Evolutionary conservation across 1,140 invertebrate genomes (phyloP), one percentile per base, ranked within the genome.

Genomic region (Potamilus streckersoni): DNA sequence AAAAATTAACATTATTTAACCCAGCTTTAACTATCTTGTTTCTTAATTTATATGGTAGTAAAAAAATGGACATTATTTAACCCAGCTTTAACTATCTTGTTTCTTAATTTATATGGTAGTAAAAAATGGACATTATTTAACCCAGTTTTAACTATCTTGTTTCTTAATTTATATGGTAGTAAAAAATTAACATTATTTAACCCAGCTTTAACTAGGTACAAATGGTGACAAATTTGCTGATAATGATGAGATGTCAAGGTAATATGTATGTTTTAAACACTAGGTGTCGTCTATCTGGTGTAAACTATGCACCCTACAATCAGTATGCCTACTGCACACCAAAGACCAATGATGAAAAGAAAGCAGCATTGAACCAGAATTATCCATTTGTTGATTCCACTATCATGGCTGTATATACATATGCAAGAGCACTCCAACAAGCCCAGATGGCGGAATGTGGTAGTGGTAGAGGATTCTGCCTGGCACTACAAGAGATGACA

Each of bases 361-460:
- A 20, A 12, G 59, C 74, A 49, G 71, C 71, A 2, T 61, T 71
- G 56, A n/a, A 73, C 57, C 68, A 84, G 83, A 69, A 76, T 74
- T 67, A 60, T 38, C 55, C 75, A 0, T 83, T 73, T 61, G 80
- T 85, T 12, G 82, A 84, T 27, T 72, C 74, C 15, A 81, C 83
- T 1, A 79, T 88, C 20, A 79, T 80, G 57, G 82, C 82, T 14
- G 81, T 88, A n/a, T 84, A 80, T 66, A 79, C 84, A 3, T 86
- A 82, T 77, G 84, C 83, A 0, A 80, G 79, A 17, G 83, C 84
- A 2, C 55, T 87, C 19, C 73, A 73, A 13, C 57, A 66, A 4
- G 82, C 83, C 15, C 81, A 83, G 23, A 1, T 59, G 63, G 59
- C 27, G 5, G 71, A 55, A 6, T 87, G 85, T 78, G 74, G 75